Evolutionary conservation across 1,140 invertebrate genomes (phyloP).

Genomic region (Campodea augens): DNA sequence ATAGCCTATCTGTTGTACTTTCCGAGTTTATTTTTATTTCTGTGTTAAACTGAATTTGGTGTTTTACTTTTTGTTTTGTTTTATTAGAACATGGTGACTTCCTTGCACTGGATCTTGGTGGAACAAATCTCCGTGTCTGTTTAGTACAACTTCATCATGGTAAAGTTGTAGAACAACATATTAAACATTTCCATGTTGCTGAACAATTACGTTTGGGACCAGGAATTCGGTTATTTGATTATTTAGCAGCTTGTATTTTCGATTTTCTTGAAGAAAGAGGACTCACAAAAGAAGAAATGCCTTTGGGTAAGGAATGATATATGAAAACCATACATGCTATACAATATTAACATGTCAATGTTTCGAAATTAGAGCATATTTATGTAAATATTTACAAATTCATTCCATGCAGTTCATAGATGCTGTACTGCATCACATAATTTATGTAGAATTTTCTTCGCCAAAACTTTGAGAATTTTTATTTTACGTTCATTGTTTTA

Average conservation of each 20-base stretch:
- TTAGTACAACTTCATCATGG: slow-evolving; percentile 49
- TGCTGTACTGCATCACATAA: too few relatives aligned
- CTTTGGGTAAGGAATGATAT: slow-evolving; percentile 31
- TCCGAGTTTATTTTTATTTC: too few relatives aligned
- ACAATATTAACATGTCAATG: background rate
- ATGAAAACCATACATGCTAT: slow-evolving; percentile 12
- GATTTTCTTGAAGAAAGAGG: slow-evolving; percentile 41
- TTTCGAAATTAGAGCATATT: background rate
- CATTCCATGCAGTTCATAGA: too few relatives aligned
- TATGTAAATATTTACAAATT: slow-evolving; percentile 1
- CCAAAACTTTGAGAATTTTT: background rate
- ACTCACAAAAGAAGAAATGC: slow-evolving; percentile 31
- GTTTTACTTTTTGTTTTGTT: background rate
- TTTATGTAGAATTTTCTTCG: too few relatives aligned
- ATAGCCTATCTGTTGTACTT: too few relatives aligned
- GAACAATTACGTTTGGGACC: slow-evolving; percentile 31
- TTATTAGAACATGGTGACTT: slow-evolving; percentile 43
- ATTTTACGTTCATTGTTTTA: slow-evolving; percentile 1
- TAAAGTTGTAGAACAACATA: slow-evolving; percentile 40
- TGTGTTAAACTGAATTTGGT: background rate
- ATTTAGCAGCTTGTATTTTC: slow-evolving; percentile 49
- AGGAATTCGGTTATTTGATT: slow-evolving; percentile 45
- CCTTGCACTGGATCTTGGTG: slow-evolving; percentile 57
- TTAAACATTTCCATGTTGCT: slow-evolving; percentile 38
- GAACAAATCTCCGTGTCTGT: slow-evolving; percentile 42